phyloP scores from a whole-genome alignment of 2,113 vertebrate genomes.

The Bos javanicus region DNA sequence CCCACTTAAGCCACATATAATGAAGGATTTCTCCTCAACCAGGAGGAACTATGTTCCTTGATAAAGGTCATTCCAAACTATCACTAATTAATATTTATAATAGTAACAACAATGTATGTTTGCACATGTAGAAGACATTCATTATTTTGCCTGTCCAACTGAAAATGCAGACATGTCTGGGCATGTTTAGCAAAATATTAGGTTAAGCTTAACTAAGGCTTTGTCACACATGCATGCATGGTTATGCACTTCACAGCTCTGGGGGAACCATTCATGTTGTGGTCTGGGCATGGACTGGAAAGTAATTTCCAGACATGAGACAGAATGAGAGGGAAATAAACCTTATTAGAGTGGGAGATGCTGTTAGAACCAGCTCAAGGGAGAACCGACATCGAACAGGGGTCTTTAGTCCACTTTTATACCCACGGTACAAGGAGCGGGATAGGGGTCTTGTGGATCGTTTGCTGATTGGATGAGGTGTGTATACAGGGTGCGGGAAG shows the following conservation, averaged over 20 bases:
- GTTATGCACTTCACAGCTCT: not conserved
- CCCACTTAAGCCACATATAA: not conserved
- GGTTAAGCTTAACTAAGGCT: not conserved
- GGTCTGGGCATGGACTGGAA: fast-evolving
- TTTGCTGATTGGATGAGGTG: not conserved
- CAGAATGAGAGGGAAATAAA: not conserved
- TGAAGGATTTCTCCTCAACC: not conserved
- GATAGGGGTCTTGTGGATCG: not conserved
- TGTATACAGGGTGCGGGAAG: not conserved
- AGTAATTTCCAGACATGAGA: not conserved
- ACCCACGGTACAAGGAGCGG: not conserved
- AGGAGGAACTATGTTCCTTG: not conserved
- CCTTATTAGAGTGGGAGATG: not conserved
- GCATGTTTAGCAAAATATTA: not conserved
- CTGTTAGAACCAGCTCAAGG: not conserved
- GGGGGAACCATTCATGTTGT: not conserved
- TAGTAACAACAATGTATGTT: not conserved
- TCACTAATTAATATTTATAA: slow-evolving; percentile 19
- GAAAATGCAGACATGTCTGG: not conserved
- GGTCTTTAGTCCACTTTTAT: not conserved
- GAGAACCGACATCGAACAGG: not conserved
- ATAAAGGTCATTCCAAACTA: not conserved
- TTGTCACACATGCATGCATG: not conserved
- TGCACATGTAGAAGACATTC: not conserved
- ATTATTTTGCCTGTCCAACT: not conserved